Evolutionary conservation across 1,140 invertebrate genomes (phyloP).

Genomic region (Oppia nitens): DNA sequence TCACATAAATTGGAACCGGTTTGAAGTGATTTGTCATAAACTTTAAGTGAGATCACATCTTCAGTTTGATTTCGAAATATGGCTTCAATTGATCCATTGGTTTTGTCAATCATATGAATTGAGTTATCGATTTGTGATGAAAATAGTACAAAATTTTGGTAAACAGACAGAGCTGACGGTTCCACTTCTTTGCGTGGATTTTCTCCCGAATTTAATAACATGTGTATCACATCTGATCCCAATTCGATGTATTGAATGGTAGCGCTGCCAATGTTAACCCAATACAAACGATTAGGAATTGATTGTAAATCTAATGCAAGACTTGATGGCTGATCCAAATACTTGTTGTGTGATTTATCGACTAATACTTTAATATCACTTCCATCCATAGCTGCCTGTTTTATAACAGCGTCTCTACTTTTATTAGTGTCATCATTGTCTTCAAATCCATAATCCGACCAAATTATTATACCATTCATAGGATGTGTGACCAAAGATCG

Average conservation of each 20-base stretch:
- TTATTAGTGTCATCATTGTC: constrained; percentile 13
- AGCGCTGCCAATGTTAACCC: constrained; percentile 31
- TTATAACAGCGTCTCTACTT: constrained; percentile 32
- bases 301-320: constrained; percentile 41
- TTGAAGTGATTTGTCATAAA: constrained; percentile 49
- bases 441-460: constrained; percentile 37
- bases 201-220: constrained; percentile 26
- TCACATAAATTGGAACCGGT: constrained; percentile 31
- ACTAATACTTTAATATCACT: constrained; percentile 32
- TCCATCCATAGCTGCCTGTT: constrained; percentile 48
- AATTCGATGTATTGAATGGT: constrained; percentile 47
- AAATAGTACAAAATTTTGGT: constrained; percentile 39
- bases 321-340: constrained; percentile 28
- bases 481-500: constrained; percentile 48
- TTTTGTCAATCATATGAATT: constrained; percentile 40
- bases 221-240: constrained; percentile 28
- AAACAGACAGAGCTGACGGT: constrained; percentile 40
- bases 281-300: constrained; percentile 43
- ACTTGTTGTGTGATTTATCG: constrained; percentile 22
- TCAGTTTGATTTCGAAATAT: constrained; percentile 42
- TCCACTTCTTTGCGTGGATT: constrained; percentile 19
- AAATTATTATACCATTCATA: constrained; percentile 32
- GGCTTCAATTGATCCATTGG: constrained; percentile 27
- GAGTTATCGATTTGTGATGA: constrained; percentile 38
- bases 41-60: constrained; percentile 42